Evolutionary conservation across 2,888 invertebrate genomes (phyloP).

Genomic region (Mythimna albipuncta): DNA sequence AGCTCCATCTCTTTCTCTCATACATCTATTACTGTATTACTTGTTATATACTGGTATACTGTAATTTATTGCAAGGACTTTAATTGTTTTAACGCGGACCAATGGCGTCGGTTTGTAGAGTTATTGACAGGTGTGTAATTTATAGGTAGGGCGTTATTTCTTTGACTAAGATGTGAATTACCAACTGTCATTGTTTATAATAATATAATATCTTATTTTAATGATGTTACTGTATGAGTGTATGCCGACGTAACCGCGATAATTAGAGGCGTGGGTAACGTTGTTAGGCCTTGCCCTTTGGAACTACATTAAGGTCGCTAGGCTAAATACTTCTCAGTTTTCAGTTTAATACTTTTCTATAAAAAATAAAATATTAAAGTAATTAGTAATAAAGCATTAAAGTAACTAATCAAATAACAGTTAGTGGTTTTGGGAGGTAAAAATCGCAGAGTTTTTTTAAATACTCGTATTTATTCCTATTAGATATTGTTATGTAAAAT

Average conservation of each 20-base stretch:
- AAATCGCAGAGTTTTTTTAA: too few relatives aligned
- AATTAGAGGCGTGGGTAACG: background rate
- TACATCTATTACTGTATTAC: background rate
- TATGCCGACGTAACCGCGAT: background rate
- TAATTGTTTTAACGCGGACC: slow-evolving; percentile 53
- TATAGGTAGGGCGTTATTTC: slow-evolving; percentile 46
- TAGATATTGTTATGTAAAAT: too few relatives aligned
- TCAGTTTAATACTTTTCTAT: too few relatives aligned
- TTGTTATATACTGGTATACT: slow-evolving; percentile 5
- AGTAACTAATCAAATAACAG: too few relatives aligned
- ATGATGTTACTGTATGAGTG: background rate
- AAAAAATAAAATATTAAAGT: too few relatives aligned
- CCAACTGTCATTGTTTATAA: slow-evolving; percentile 41
- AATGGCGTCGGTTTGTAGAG: slow-evolving; percentile 35
- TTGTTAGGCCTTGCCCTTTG: background rate
- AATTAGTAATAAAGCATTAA: too few relatives aligned
- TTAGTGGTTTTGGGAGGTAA: too few relatives aligned
- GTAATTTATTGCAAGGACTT: slow-evolving; percentile 32
- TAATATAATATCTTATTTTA: slow-evolving; percentile 27
- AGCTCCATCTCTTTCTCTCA: background rate
- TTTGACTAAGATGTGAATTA: slow-evolving; percentile 23
- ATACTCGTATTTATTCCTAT: too few relatives aligned
- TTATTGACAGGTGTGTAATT: slow-evolving; percentile 50
- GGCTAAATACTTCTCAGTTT: background rate
- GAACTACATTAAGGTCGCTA: background rate